Evolutionary conservation across 2,113 vertebrate species (phyloP), one percentile per base, ranked within the genome.

Genomic region (Tragelaphus buxtoni): DNA sequence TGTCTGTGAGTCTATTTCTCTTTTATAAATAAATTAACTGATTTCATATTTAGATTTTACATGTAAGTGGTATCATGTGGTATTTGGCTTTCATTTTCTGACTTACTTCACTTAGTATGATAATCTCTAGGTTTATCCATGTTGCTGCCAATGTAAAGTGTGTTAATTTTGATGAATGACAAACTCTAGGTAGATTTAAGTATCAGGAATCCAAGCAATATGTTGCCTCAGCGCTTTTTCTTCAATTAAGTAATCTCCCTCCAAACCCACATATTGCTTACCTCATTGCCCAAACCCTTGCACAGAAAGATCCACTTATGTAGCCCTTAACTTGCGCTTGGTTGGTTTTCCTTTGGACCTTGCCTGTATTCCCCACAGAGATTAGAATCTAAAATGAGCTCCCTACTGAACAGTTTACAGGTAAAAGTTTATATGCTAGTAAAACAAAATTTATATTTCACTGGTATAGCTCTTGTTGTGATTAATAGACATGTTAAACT

Each of bases 381-480:
- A 94, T 51, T 65, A 63, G 28, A 72, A 81, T 30, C 45, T 84
- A 56, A 94, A 90, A 90, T 76, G 53, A 94, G n/a, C 1, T 92
- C 30, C 9, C n/a, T 61, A 18, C 2, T 82, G 17, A 77, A 77
- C 4, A 76, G 74, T 7, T 58, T 56, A 53, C 26, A 72, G 28
- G n/a, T 17, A 94, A 79, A 90, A 90, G 28, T 58, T 90, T 86
- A 26, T 24, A 81, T 63, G 26, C n/a, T 1, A 83, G 35, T 35
- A 61, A 83, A 90, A 55, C 18, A 22, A 92, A 91, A 94, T 82
- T 32, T 32, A 74, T 63, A 2, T 56, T 85, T 86, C 24, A 8
- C 30, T 7, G 26, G 2, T 14, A 42, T 13, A 72, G 7, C 18
- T 72, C 9, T 53, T 69, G 3, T 17, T 94, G 47, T 51, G 30